Percentiles rank a stretch among this genome's conserved stretches.
These are phyloP conservation scores for Oscheius sp. DNA, from an alignment of 2,888 invertebrate species.

Conservation along the genomic window DNA sequence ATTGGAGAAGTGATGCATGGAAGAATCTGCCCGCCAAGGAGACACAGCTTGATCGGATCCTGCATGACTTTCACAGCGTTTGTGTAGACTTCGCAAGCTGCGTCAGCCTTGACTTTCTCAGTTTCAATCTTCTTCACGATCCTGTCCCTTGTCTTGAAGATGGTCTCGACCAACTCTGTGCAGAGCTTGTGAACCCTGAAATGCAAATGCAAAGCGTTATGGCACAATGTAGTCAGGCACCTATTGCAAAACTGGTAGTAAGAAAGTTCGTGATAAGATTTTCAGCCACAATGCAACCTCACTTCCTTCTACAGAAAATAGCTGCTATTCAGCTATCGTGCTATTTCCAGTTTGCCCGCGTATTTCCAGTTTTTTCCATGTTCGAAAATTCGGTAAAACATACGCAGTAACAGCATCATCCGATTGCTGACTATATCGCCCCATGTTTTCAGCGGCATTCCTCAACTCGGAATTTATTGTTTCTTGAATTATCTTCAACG, in stretches of 20 bases:
- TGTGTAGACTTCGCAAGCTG: slow-evolving; percentile 44
- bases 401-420: not conserved
- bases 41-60: slow-evolving; percentile 79
- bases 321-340: too few relatives aligned
- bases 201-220: slow-evolving; percentile 12
- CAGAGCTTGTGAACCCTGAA: slow-evolving; percentile 81
- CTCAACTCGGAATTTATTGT: slow-evolving; percentile 14
- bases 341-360: too few relatives aligned
- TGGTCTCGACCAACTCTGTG: slow-evolving; percentile 80
- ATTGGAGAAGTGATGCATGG: slow-evolving; percentile 82
- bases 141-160: slow-evolving; percentile 79
- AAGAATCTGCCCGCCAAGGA: slow-evolving; percentile 82
- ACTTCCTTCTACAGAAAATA: too few relatives aligned
- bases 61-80: slow-evolving; percentile 37
- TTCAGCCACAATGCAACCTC: too few relatives aligned
- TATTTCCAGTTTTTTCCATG: too few relatives aligned
- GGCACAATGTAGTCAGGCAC: too few relatives aligned
- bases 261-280: too few relatives aligned
- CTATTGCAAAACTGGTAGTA: too few relatives aligned
- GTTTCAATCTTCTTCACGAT: slow-evolving; percentile 80
- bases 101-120: slow-evolving; percentile 42
- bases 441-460: slow-evolving; percentile 10
- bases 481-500: slow-evolving; percentile 17
- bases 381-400: not conserved
- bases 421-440: slow-evolving; percentile 6